Percentiles rank a stretch among this genome's conserved stretches.
Evolutionary conservation across 2,888 invertebrate genomes (phyloP).

Genomic region (Mesopsocus fuscifrons): DNA sequence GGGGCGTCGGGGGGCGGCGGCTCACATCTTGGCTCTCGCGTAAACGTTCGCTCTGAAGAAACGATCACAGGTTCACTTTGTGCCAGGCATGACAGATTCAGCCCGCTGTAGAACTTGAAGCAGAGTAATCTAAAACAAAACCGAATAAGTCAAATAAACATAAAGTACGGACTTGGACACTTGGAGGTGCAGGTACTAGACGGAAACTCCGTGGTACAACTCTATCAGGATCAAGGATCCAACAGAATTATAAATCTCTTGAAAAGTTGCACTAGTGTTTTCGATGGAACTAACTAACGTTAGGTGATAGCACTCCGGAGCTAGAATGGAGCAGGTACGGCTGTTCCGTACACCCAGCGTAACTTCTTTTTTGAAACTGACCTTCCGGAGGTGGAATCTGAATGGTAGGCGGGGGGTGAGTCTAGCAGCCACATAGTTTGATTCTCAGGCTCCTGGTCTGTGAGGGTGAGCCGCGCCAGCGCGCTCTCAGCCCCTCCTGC

Average conservation of each 20-base stretch:
- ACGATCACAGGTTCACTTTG: slow-evolving; percentile 42
- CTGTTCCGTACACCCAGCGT: no score
- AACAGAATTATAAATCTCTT: no score
- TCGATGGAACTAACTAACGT: no score
- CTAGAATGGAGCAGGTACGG: no score
- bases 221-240: no score
- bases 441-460: neutral
- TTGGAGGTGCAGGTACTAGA: no score
- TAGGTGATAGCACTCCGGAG: no score
- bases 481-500: slow-evolving; percentile 1
- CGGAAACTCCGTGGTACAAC: no score
- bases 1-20: neutral
- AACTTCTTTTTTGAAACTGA: no score
- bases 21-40: slow-evolving; percentile 4
- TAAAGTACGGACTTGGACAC: no score
- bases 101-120: slow-evolving; percentile 48
- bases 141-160: neutral
- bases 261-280: neutral
- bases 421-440: slow-evolving; percentile 5
- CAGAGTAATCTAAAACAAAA: slow-evolving; percentile 28
- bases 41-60: slow-evolving; percentile 11
- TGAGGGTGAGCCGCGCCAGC: neutral
- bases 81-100: slow-evolving; percentile 40
- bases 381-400: neutral
- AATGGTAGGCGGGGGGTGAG: neutral